phyloP scores from a whole-genome alignment of 1,140 invertebrate genomes.

The Heterodera schachtii region DNA sequence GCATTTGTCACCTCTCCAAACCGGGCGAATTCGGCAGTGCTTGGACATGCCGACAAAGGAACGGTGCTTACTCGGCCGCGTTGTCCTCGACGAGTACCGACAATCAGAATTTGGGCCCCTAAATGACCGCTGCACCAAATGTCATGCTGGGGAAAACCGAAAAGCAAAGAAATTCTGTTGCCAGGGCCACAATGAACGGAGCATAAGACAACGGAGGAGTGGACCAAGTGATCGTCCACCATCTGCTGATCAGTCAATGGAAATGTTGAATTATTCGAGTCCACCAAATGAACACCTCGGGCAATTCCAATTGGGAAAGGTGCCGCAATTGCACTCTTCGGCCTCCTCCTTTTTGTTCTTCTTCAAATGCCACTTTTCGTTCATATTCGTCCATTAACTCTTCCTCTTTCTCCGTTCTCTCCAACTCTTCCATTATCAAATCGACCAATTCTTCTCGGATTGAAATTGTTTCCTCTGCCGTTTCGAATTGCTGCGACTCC shows the following conservation, averaged over 20 bases:
- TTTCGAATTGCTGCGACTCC: constrained; percentile 1
- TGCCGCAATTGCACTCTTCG: constrained; percentile 14
- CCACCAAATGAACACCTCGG: background rate
- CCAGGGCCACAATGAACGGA: constrained; percentile 32
- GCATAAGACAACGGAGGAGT: constrained; percentile 16
- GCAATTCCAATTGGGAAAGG: constrained; percentile 1
- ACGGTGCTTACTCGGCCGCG: constrained; percentile 13
- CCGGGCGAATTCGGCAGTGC: constrained; percentile 34
- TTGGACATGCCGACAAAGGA: constrained; percentile 39
- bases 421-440: constrained; percentile 15
- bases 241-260: background rate
- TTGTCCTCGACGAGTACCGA: constrained; percentile 12
- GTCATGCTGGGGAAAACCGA: constrained; percentile 36
- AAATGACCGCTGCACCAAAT: constrained; percentile 40
- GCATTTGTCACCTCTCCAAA: constrained; percentile 39
- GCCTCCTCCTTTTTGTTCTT: background rate
- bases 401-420: background rate
- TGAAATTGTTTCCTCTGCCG: background rate
- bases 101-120: constrained; percentile 28
- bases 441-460: constrained; percentile 14
- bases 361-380: constrained; percentile 7
- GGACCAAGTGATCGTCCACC: background rate
- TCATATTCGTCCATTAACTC: constrained; percentile 12
- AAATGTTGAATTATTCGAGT: background rate
- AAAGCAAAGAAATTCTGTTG: constrained; percentile 25